Evolutionary conservation across 2,113 vertebrate genomes (phyloP).

Genomic region (crab-eating macaque (Macaca fascicularis)): DNA sequence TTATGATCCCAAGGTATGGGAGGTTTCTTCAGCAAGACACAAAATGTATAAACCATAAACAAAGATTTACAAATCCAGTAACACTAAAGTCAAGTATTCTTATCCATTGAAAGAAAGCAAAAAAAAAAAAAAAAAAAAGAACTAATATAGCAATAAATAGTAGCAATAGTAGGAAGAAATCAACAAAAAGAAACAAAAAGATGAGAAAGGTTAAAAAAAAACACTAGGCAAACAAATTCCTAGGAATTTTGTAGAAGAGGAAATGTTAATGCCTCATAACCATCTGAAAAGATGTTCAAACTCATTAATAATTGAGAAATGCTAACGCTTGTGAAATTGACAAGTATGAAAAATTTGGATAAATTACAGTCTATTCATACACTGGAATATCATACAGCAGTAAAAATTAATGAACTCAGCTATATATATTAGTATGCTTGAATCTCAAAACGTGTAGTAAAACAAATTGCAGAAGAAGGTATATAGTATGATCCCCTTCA

Average conservation of each 20-base stretch:
- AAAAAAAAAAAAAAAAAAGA: not conserved
- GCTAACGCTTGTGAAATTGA: not conserved
- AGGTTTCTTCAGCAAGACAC: not conserved
- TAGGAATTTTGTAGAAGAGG: not conserved
- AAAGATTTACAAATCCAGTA: not conserved
- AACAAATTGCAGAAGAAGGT: not conserved
- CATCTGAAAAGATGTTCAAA: not conserved
- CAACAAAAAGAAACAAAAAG: not conserved
- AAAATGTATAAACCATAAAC: not conserved
- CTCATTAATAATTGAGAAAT: not conserved
- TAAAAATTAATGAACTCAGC: not conserved
- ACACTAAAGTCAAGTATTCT: not conserved
- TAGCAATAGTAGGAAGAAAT: not conserved
- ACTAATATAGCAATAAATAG: not conserved
- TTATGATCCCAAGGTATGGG: not conserved
- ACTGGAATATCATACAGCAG: not conserved
- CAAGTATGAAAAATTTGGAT: not conserved
- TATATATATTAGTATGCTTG: not conserved
- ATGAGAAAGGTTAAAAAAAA: not conserved
- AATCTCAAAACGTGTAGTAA: not conserved
- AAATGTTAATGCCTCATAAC: not conserved
- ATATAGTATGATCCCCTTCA: not conserved
- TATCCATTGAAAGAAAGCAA: not conserved
- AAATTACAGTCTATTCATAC: not conserved
- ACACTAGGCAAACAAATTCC: not conserved